Conservation (phyloP, 1,140 invertebrate genomes). For the Apis laboriosa region DNA sequence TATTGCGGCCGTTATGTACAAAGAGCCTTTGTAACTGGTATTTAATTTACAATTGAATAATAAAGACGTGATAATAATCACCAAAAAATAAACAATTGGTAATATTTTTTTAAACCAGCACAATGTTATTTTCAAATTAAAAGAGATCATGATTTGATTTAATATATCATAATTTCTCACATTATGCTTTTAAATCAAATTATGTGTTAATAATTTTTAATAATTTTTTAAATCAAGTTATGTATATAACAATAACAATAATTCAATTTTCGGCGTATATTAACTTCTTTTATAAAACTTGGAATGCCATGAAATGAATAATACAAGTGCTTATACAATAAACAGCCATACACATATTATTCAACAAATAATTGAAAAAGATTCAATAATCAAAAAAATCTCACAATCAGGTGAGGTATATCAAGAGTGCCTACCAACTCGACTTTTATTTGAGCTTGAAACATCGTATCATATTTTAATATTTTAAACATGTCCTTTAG, state of each 20-base stretch:
- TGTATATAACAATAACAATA: not conserved
- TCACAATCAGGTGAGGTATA: not conserved
- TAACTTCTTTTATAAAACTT: constrained; percentile 17
- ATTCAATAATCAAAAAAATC: not conserved
- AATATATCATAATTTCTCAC: not conserved
- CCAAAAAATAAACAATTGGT: constrained; percentile 25
- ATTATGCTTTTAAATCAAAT: not conserved
- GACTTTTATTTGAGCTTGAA: constrained; percentile 5
- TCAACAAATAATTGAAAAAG: not conserved
- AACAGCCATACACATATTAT: not conserved
- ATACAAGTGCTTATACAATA: not conserved
- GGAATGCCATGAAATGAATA: constrained; percentile 56
- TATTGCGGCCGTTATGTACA: constrained; percentile 79
- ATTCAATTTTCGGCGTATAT: constrained; percentile 7
- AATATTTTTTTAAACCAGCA: not conserved
- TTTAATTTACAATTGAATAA: constrained; percentile 80
- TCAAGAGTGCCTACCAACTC: not conserved
- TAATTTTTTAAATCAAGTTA: not conserved
- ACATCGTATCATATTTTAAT: not conserved
- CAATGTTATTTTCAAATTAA: not conserved
- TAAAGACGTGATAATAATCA: constrained; percentile 73
- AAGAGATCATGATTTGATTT: not conserved
- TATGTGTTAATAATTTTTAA: not conserved
- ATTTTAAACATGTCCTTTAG: not conserved
- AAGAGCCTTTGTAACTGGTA: constrained; percentile 80